phyloP scores from a whole-genome alignment of 2,113 vertebrate species.

The Pedionomus torquatus region DNA sequence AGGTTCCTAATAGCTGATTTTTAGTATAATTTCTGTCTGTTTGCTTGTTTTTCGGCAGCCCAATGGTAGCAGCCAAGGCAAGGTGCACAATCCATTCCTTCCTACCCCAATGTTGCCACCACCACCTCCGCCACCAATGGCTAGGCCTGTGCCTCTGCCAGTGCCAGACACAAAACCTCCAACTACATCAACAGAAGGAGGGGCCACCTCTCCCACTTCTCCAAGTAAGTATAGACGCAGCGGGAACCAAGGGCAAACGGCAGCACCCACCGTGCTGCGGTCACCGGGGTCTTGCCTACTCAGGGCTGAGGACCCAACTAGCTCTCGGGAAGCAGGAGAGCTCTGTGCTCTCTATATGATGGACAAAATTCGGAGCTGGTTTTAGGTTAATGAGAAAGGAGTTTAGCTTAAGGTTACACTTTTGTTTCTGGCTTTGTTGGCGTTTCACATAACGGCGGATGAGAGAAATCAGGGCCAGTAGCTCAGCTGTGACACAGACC shows the following conservation, averaged over 20 bases:
- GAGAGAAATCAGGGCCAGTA: background rate
- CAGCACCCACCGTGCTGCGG: background rate
- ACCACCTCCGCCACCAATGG: conserved; percentile 96
- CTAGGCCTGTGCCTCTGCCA: conserved; percentile 96
- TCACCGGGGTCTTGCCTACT: background rate
- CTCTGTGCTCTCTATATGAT: background rate
- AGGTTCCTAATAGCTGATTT: conserved; percentile 28
- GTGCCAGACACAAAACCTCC: conserved; percentile 97
- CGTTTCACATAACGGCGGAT: background rate
- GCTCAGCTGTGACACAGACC: background rate
- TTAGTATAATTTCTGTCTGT: conserved; percentile 64
- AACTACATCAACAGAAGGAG: conserved; percentile 93
- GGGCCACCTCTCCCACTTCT: conserved; percentile 94
- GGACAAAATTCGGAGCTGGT: background rate
- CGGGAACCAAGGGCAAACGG: background rate
- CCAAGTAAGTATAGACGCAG: conserved; percentile 88
- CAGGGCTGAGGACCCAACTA: background rate
- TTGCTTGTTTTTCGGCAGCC: conserved; percentile 79
- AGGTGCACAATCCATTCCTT: conserved; percentile 99
- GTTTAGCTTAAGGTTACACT: background rate
- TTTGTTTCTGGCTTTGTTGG: background rate
- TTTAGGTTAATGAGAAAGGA: background rate
- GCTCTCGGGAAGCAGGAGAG: background rate
- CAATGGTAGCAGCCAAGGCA: conserved; percentile 97
- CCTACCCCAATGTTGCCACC: conserved; percentile 98